A percentile compares a stretch with the other conserved stretches of the same genome.
Evolutionary conservation across 1,140 invertebrate genomes (phyloP).

Genomic region (Laupala kohalensis): DNA sequence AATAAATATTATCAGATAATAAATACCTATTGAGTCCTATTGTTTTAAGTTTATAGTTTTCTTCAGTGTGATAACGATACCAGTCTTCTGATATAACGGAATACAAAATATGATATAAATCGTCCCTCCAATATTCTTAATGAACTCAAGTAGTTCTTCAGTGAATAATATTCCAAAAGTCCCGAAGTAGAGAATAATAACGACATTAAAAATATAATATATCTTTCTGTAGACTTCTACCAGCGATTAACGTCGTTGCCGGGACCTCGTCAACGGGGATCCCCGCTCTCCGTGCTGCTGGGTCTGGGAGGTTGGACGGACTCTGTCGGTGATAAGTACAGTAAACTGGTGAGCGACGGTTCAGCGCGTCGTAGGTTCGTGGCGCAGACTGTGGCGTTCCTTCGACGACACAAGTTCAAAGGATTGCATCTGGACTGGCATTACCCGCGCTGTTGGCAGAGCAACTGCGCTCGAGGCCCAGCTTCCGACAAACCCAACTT

Average conservation of each 20-base stretch:
- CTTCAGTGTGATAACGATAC: too few relatives aligned
- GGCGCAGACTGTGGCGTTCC: conserved; percentile 47
- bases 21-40: too few relatives aligned
- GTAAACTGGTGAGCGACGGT: conserved; percentile 50
- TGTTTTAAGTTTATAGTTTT: too few relatives aligned
- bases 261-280: conserved; percentile 36
- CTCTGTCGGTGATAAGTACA: conserved; percentile 72
- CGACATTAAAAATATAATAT: too few relatives aligned
- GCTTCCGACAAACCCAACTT: conserved; percentile 63
- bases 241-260: conserved; percentile 39
- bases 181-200: too few relatives aligned
- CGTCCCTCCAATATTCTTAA: too few relatives aligned
- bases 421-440: conserved; percentile 84
- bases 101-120: too few relatives aligned
- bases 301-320: conserved; percentile 85
- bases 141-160: too few relatives aligned
- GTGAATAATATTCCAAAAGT: too few relatives aligned
- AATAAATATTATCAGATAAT: too few relatives aligned
- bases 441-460: conserved; percentile 84
- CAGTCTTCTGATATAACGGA: too few relatives aligned
- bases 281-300: conserved; percentile 44
- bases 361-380: conserved; percentile 52
- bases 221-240: conserved; percentile 55
- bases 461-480: conserved; percentile 68
- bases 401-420: conserved; percentile 59